These are phyloP conservation scores for Propithecus coquereli DNA, from an alignment of 2,113 vertebrate species.

Conservation along the genomic window DNA sequence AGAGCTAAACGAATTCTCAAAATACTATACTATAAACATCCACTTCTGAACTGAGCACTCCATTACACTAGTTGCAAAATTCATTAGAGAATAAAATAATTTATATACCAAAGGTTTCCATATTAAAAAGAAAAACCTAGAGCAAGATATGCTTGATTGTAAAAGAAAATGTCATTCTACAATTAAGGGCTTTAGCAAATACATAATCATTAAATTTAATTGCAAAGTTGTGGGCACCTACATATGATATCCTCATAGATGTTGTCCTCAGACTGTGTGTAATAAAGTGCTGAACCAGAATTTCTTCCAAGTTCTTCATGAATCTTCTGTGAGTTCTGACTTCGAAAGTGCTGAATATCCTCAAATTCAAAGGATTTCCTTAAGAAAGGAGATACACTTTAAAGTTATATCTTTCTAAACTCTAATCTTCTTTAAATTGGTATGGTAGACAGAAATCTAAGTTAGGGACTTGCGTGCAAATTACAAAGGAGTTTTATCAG, in stretches of 20 bases:
- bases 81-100: background rate
- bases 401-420: constrained; percentile 65
- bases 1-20: constrained; percentile 20
- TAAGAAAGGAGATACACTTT: constrained; percentile 62
- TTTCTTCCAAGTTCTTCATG: constrained; percentile 78
- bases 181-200: constrained; percentile 11
- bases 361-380: constrained; percentile 99
- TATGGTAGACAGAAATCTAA: background rate
- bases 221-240: constrained; percentile 81
- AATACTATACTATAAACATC: background rate
- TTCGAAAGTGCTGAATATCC: constrained; percentile 89
- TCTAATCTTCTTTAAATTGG: background rate
- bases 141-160: background rate
- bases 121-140: constrained; percentile 33
- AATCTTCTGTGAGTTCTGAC: constrained; percentile 76
- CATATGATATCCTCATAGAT: constrained; percentile 98
- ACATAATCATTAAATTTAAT: constrained; percentile 14
- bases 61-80: background rate
- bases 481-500: constrained; percentile 3
- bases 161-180: constrained; percentile 29
- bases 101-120: background rate
- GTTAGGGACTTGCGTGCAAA: background rate
- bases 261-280: constrained; percentile 94
- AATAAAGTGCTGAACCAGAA: constrained; percentile 83
- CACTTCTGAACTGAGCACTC: constrained; percentile 26